Percentiles rank a stretch among this genome's conserved stretches.
Evolutionary conservation across 2,113 vertebrate species (phyloP).

Genomic region (Ancistrus triradiatus): DNA sequence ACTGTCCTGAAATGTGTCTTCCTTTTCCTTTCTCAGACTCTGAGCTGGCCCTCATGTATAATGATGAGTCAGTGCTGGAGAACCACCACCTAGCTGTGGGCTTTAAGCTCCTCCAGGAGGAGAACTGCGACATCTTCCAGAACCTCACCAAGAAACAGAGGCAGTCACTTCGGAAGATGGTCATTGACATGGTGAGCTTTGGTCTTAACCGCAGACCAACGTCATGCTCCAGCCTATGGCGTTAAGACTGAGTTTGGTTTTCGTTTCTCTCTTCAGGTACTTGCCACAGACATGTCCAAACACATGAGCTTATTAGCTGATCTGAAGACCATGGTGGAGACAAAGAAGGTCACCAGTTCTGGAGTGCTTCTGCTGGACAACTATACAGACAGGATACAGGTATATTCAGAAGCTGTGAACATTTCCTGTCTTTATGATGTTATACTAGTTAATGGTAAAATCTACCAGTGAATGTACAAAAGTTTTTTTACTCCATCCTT

Average conservation of each 20-base stretch:
- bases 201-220: neutral
- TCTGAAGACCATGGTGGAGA: constrained; percentile 98
- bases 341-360: constrained; percentile 97
- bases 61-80: constrained; percentile 94
- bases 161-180: constrained; percentile 95
- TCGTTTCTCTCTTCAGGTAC: constrained; percentile 70
- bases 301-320: constrained; percentile 97
- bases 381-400: constrained; percentile 98
- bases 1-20: too few relatives aligned
- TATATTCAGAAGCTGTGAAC: constrained; percentile 39
- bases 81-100: constrained; percentile 97
- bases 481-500: too few relatives aligned
- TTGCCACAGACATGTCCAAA: constrained; percentile 99
- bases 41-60: constrained; percentile 96
- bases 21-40: constrained; percentile 76
- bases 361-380: constrained; percentile 96
- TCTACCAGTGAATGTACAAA: too few relatives aligned
- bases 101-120: constrained; percentile 95
- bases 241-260: neutral
- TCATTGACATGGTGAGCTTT: constrained; percentile 88
- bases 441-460: too few relatives aligned
- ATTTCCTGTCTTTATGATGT: neutral
- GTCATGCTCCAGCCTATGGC: neutral
- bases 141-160: constrained; percentile 96
- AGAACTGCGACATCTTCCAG: constrained; percentile 97